Percentiles rank a stretch among this genome's conserved stretches.
phyloP scores from a whole-genome alignment of 2,113 vertebrate species.

The Pomatostomus ruficeps region DNA sequence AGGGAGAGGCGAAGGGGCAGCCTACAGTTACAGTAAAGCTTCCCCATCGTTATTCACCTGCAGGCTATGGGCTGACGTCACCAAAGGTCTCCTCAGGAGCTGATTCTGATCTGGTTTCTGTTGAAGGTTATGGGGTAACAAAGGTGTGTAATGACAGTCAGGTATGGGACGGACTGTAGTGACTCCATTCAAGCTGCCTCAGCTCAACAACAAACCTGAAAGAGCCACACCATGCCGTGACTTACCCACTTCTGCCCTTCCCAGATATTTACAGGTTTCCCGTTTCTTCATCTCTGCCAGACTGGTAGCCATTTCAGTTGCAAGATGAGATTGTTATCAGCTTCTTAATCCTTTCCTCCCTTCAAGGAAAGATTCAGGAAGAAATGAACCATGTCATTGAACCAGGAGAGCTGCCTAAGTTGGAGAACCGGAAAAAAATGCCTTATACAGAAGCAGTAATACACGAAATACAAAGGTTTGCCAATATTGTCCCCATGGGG shows the following conservation, averaged over 20 bases:
- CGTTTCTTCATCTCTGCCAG: not conserved
- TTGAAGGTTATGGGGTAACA: not conserved
- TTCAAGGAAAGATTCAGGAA: conserved; percentile 63
- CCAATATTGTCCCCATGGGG: conserved; percentile 71
- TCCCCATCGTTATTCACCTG: not conserved
- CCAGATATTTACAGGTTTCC: not conserved
- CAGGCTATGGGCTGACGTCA: conserved; percentile 3
- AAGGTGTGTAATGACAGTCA: not conserved
- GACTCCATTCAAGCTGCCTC: not conserved
- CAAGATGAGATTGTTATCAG: conserved; percentile 2
- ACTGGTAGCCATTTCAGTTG: not conserved
- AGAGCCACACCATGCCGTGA: not conserved
- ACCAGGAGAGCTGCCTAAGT: conserved; percentile 49
- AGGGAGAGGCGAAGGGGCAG: conserved; percentile 13
- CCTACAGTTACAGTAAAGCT: not conserved
- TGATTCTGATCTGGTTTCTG: conserved; percentile 36
- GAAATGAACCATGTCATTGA: conserved; percentile 61
- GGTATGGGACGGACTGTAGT: not conserved
- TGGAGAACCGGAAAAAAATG: conserved; percentile 65
- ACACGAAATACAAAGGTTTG: conserved; percentile 84
- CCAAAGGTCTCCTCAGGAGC: not conserved
- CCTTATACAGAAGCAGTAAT: conserved; percentile 84
- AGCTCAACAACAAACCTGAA: not conserved
- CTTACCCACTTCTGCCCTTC: not conserved
- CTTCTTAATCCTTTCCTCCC: conserved; percentile 6